Evolutionary conservation across 2,113 vertebrate genomes (phyloP).

Genomic region (Rhea americana): DNA sequence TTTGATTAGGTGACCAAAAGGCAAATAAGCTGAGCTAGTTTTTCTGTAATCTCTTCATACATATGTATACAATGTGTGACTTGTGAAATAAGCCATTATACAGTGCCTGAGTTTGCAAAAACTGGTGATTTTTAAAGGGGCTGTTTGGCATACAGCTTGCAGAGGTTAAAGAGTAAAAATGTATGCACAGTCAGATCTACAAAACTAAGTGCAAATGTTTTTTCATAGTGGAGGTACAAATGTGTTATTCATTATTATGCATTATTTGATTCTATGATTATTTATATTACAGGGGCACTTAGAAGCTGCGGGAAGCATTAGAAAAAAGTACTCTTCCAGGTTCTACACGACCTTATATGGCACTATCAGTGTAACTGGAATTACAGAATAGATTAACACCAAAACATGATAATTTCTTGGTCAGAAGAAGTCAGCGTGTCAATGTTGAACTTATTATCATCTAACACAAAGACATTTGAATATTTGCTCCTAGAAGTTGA

Average conservation of each 20-base stretch:
- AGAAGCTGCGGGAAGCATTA: not conserved
- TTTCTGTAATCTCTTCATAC: slow-evolving; percentile 29
- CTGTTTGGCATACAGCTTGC: not conserved
- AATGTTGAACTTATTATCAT: not conserved
- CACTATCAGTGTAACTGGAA: not conserved
- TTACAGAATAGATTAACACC: not conserved
- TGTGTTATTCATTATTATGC: not conserved
- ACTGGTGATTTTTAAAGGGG: slow-evolving; percentile 8
- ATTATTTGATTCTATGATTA: not conserved
- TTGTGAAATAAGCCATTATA: slow-evolving; percentile 31
- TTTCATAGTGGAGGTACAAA: not conserved
- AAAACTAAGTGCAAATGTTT: not conserved
- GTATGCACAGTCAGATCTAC: not conserved
- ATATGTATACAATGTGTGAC: slow-evolving; percentile 34
- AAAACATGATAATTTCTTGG: not conserved
- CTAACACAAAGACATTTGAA: not conserved
- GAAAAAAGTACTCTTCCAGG: not conserved
- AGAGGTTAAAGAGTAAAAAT: slow-evolving; percentile 35
- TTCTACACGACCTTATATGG: not conserved
- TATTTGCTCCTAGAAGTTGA: not conserved
- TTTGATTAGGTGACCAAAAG: slow-evolving; percentile 49
- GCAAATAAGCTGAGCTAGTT: slow-evolving; percentile 25
- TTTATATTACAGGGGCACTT: not conserved
- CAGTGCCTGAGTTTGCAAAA: slow-evolving; percentile 46
- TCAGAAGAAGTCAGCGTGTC: not conserved